Base-by-base conservation (phyloP, 2,113 vertebrate species). In the Gorsachius goisagi region DNA sequence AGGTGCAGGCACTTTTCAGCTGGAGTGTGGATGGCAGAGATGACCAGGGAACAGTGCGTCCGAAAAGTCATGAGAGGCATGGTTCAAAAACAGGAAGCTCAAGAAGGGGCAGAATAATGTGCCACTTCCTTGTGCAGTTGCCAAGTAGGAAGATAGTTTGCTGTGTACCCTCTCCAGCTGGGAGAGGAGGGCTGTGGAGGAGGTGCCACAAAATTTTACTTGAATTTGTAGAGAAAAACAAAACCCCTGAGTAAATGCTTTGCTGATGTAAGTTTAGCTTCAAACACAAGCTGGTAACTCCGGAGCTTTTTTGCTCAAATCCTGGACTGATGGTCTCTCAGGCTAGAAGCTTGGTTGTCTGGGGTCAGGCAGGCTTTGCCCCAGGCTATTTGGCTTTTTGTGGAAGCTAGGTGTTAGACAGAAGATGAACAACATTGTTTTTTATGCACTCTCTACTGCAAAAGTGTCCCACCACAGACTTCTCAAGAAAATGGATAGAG, bases 91-190 rank as follows among this genome's bases (percentile, higher is more conserved):
- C 39, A 15, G 88, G 92, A 85, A 88, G 64, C 77, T 32, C 15
- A 8, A 47, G 49, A 53, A 80, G 15, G n/a, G 64, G 4, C 56
- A n/a, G 44, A 53, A 18, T 21, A 82, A 41, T 0, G 0, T 1
- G 1, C 66, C 1, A 1, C 30, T 79, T 6, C 52, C 35, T 68
- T 9, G 17, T 6, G 63, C 6, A 15, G 30, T 19, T 5, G 5
- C 22, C 0, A 1, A 11, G 59, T 33, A 53, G 73, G 80, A 86
- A 27, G 60, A 15, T 22, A 9, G 9, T 22, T 33, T 23, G 5
- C 64, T 52, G 50, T 41, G 23, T 6, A 1, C n/a, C 18, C 49
- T 39, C 20, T 44, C 30, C 44, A 52, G 2, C 35, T 11, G 3
- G 24, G 23, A 41, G 33, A 33, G 56, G 16, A 35, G 32, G 18